Evolutionary conservation across 2,888 invertebrate genomes (phyloP), one percentile per base, ranked within the genome.

Genomic region (Heterodera filipjevi): DNA sequence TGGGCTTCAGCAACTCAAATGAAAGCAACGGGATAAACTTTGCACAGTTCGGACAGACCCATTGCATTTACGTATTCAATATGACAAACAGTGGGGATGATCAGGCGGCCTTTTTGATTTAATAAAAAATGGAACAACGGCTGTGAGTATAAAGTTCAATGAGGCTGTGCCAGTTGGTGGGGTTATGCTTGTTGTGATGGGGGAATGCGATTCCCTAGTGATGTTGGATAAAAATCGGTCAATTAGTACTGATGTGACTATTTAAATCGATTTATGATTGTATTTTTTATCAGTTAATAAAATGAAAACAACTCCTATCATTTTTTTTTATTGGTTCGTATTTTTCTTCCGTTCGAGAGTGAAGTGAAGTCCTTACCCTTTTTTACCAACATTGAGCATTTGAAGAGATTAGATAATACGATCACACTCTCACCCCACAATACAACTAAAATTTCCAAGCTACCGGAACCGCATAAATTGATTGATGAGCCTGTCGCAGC

Each of bases 31-130:
- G 70, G 8, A 70, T 70, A n/a, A n/a, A 22, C 22, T 70, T 6
- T n/a, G 70, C 35, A 70, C 70, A 70, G 5, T 70, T 39, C 44
- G 70, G 22, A 22, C 44, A 19, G 10, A 70, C 70, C 6, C 70
- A 70, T 27, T 22, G n/a, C 22, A 70, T 70, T n/a, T 70, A n/a
- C 5, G n/a, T 70, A 6, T 70, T 70, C n/a, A 70, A 70, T 27
- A 22, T 70, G n/a, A 70, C 70, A 70, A 70, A 70, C 27, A 70
- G 70, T 70, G 70, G 70, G 5, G 70, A 70, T n/a, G 70, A 70
- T 70, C 70, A 70, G 22, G 70, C 39, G 27, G 70, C 35, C 39
- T 39, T 6, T 39, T 39, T 39, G 39, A 39, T 39, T 39, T 39
- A 39, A 39, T 39, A 39, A 39, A n/a, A 70, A 70, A 70, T n/a